Evolutionary conservation across 1,140 invertebrate genomes (phyloP), one percentile per base, ranked within the genome.

Genomic region (Tetramorium simillimum): DNA sequence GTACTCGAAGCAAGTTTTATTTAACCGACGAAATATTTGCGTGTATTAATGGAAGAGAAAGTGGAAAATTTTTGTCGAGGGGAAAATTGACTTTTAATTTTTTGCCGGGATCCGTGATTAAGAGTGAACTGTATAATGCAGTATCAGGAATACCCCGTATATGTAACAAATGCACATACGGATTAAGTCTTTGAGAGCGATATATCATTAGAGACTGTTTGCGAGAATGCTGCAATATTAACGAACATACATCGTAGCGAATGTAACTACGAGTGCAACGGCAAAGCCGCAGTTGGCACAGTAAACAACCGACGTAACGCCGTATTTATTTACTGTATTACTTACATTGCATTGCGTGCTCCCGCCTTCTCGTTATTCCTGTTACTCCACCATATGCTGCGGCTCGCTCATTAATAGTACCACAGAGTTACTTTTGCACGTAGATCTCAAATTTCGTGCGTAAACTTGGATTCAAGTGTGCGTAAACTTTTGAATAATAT

Each of bases 291-390:
- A 37, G 76, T 81, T 49, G 53, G 63, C 56, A 60, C 16, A 18
- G 51, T 81, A 80, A 86, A 60, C 76, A 81, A 62, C 62, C 75
- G 51, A 70, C 49, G 63, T 80, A 86, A 67, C 33, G 72, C 24
- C 84, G 84, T 86, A 86, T 80, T 86, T 86, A 86, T 86, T 86
- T 86, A 81, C 76, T 28, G 53, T 80, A 80, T 80, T 86, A 86
- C 76, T 86, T 69, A 77, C 82, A 85, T 85, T 76, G 81, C 72
- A 37, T 63, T 63, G 58, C 82, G n/a, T 43, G 56, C 46, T 62
- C 49, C 58, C 69, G 82, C 46, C 46, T 28, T n/a, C 72, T 67
- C 46, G 75, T 85, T 85, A 65, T 21, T 77, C 72, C 33, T 28
- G 46, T 37, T 46, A 33, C 46, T 60, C 18, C 14, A 28, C 53